Conservation (phyloP, 2,113 vertebrate species). For the Enhydra lutris region DNA sequence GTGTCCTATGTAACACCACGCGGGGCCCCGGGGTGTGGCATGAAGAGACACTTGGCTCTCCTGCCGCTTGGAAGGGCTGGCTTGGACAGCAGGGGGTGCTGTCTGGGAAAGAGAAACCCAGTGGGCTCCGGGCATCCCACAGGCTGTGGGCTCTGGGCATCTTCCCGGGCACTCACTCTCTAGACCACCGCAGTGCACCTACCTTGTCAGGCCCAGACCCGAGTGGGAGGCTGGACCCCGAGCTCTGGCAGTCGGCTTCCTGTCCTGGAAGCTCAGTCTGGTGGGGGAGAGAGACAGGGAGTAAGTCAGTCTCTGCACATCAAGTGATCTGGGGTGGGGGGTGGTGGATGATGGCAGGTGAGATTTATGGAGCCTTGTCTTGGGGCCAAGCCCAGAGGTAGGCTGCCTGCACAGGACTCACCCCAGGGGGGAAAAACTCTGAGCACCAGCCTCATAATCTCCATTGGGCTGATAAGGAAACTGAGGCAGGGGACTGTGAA, state of each 20-base stretch:
- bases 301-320: neutral
- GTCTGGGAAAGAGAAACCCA: neutral
- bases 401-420: neutral
- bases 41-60: neutral
- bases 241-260: neutral
- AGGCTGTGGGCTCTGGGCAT: neutral
- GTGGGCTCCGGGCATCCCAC: neutral
- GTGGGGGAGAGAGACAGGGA: constrained; percentile 19
- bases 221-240: neutral
- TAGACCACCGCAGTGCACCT: neutral
- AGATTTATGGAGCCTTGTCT: neutral
- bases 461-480: constrained; percentile 19
- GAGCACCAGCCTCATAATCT: neutral
- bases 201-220: constrained; percentile 37
- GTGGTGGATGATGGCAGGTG: neutral
- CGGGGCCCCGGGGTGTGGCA: neutral
- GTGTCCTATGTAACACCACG: neutral
- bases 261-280: constrained; percentile 32
- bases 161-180: neutral
- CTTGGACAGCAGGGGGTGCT: neutral
- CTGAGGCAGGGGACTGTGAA: constrained; percentile 23
- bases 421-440: neutral
- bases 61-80: neutral
- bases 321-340: neutral
- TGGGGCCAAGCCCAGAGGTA: neutral